Evolutionary conservation across 1,140 invertebrate genomes (phyloP), one percentile per base, ranked within the genome.

Genomic region (Venturia canescens): DNA sequence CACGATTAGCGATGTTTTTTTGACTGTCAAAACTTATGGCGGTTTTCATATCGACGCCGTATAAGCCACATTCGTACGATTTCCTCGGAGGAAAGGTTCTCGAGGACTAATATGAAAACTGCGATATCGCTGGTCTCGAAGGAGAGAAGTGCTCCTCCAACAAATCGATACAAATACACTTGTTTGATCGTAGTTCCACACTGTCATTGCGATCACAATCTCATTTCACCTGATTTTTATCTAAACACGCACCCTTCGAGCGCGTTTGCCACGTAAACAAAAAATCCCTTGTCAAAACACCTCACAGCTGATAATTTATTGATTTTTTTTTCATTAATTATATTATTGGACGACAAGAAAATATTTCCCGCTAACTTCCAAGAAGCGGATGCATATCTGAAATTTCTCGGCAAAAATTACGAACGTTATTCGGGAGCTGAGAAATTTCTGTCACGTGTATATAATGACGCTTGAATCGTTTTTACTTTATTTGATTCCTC

Each of bases 41-140:
- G 69, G 60, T 60, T 69, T 76, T 78, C 77, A 80, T 83, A 80
- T 26, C 27, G 70, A 57, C 50, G n/a, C n/a, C n/a, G n/a, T 70
- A n/a, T 26, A 48, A 70, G 48, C 18, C 3, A 27, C n/a, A 57
- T 57, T 57, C 26, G 23, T 29, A 57, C 44, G 27, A 74, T n/a
- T 57, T 26, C 26, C 78, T 50, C 75, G n/a, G 29, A 31, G 18
- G 29, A 66, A 7, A 23, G n/a, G n/a, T 21, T 18, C 53, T 57
- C 18, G 71, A 53, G 3, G 15, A 57, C 71, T 57, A 57, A 74
- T 31, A 34, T 29, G 26, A 7, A 26, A 74, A 16, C 23, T 57
- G 3, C n/a, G 0, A 48, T 50, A 15, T 29, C 21, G 11, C 21
- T 21, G 6, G 26, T 23, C 13, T 21, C 44, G 11, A 29, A 21